Base-by-base conservation (phyloP, 2,888 invertebrate species). In the Sisyra terminalis region DNA sequence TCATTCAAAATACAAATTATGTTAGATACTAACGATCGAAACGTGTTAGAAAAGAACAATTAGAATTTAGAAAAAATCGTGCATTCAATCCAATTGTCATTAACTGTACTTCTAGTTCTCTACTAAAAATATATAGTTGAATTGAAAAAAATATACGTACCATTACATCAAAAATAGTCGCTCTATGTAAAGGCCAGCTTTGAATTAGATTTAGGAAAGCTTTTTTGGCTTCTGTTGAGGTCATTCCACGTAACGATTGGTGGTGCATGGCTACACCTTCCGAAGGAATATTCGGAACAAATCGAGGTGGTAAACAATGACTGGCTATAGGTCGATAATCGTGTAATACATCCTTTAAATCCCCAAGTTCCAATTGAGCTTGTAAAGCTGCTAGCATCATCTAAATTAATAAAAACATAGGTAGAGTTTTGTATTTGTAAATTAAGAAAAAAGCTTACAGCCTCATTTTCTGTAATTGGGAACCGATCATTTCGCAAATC, bases 81-180 rank as follows among this genome's bases (percentile, higher is more conserved):
- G 24, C 24, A 24, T 24, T 24, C 24, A 24, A 24, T 3, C 7
- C 24, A 24, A 24, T 24, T 7, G 3, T 24, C 24, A 24, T 24
- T 24, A 24, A 24, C 24, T 24, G 24, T 24, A 24, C 24, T 24
- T 24, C 24, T 24, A 24, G 24, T 24, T 24, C 24, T 24, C 3
- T 5, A 24, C 24, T 24, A 24, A 24, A 24, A 24, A 24, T 5
- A n/a, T n/a, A n/a, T n/a, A n/a, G n/a, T n/a, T n/a, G n/a, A 24
- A 24, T 24, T 24, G 24, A 24, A 43, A 11, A 38, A 38, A 29
- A 36, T 31, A 24, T 37, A 59, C 70, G 68, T 57, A 86, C 86
- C 79, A 88, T 87, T 34, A 94, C 93, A 60, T 93, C 92, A 59
- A 89, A 94, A 55, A 94, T 85, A 39, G 90, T 90, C 11, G 93